A percentile compares a stretch with the other conserved stretches of the same genome.
phyloP scores from a whole-genome alignment of 2,888 invertebrate species.

The Netelia inedita region DNA sequence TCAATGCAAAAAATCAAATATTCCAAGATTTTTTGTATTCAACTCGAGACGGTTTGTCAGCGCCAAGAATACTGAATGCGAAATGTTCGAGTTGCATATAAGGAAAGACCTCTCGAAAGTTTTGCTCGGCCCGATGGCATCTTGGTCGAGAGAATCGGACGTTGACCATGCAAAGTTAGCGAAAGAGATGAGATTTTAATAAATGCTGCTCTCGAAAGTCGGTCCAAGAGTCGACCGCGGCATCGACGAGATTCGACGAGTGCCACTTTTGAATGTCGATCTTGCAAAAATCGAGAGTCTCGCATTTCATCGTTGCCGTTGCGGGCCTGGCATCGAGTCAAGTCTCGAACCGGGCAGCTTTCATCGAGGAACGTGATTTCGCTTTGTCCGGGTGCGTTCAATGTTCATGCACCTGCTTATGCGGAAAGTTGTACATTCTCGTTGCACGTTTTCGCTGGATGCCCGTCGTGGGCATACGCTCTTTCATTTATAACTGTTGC shows the following conservation, averaged over 20 bases:
- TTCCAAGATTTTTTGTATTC: background rate
- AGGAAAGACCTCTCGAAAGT: constrained; percentile 5
- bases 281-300: constrained; percentile 45
- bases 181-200: constrained; percentile 50
- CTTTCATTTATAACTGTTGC: background rate
- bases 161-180: background rate
- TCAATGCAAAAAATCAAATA: background rate
- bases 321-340: background rate
- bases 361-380: constrained; percentile 66
- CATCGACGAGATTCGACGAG: constrained; percentile 43
- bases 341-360: constrained; percentile 55
- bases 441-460: constrained; percentile 43
- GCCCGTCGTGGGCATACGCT: background rate
- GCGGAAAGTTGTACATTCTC: constrained; percentile 20
- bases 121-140: background rate
- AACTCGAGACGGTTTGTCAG: background rate
- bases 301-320: constrained; percentile 5
- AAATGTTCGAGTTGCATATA: constrained; percentile 20
- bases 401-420: constrained; percentile 61
- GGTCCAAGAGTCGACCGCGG: constrained; percentile 8
- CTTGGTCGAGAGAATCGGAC: background rate
- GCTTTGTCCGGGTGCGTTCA: constrained; percentile 57
- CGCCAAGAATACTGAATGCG: background rate
- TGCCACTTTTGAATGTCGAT: constrained; percentile 62
- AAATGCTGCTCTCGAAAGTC: constrained; percentile 45